Percentiles rank a stretch among this genome's conserved stretches.
These are phyloP conservation scores for Microdon myrmicae DNA, from an alignment of 2,888 invertebrate genomes.

Conservation along the genomic window DNA sequence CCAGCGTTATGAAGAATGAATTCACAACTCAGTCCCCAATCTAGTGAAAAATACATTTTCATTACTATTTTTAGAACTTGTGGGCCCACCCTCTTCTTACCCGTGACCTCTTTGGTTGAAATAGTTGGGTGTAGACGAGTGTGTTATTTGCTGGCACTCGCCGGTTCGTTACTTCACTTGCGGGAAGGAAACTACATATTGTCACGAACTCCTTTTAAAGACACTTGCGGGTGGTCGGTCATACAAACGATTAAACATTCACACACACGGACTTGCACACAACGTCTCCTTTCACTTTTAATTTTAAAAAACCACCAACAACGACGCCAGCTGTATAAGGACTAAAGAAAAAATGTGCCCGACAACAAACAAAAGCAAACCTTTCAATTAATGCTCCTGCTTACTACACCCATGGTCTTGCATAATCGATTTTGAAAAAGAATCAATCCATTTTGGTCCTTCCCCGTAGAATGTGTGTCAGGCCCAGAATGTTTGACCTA, in stretches of 20 bases:
- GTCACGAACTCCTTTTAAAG: slow-evolving; percentile 45
- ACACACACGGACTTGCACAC: slow-evolving; percentile 23
- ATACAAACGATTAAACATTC: slow-evolving; percentile 35
- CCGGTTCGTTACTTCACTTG: slow-evolving; percentile 40
- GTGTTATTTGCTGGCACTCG: too few species aligned
- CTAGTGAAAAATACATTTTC: slow-evolving; percentile 51
- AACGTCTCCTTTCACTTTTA: slow-evolving; percentile 39
- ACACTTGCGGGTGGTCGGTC: slow-evolving; percentile 37
- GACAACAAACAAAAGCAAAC: slow-evolving; percentile 6
- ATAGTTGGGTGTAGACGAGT: slow-evolving; percentile 26
- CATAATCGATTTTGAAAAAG: slow-evolving; percentile 42
- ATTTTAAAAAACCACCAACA: slow-evolving; percentile 26
- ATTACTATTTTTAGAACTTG: slow-evolving; percentile 47
- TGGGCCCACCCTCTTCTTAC: slow-evolving; percentile 25
- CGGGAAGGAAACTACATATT: slow-evolving; percentile 48
- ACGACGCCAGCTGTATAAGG: background rate
- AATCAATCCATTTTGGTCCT: slow-evolving; percentile 24
- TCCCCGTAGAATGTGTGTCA: slow-evolving; percentile 11
- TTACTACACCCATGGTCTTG: too few species aligned
- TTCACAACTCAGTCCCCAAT: slow-evolving; percentile 47
- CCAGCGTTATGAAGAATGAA: slow-evolving; percentile 43
- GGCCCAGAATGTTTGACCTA: slow-evolving; percentile 26
- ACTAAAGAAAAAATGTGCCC: slow-evolving; percentile 5
- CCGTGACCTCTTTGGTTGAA: background rate
- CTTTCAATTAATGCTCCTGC: too few species aligned